Percentiles rank a stretch among this genome's conserved stretches.
Conservation (phyloP, 2,888 invertebrate genomes). For the Mythimna lalbum region DNA sequence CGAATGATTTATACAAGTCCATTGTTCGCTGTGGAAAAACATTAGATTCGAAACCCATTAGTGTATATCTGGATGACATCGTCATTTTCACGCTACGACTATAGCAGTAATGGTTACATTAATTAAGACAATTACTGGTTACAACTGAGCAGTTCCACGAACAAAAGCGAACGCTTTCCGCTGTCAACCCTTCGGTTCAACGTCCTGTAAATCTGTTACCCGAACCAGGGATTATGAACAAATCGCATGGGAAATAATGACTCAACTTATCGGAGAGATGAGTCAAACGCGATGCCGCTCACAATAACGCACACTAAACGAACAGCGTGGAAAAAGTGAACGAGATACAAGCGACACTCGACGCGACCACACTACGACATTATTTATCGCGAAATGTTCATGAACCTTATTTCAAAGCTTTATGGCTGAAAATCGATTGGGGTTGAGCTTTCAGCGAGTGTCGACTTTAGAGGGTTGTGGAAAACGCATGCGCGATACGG, state of each 20-base stretch:
- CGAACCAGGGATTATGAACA: conserved; percentile 32
- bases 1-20: conserved; percentile 40
- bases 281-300: conserved; percentile 31
- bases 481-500: conserved; percentile 79
- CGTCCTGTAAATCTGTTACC: conserved; percentile 21
- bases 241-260: conserved; percentile 36
- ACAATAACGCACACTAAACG: conserved; percentile 59
- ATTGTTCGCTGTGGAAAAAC: conserved; percentile 20
- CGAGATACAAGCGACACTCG: conserved; percentile 52
- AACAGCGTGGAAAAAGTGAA: conserved; percentile 61
- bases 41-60: conserved; percentile 37
- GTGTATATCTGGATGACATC: conserved; percentile 21
- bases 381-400: neutral
- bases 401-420: conserved; percentile 55
- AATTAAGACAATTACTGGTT: neutral
- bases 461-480: conserved; percentile 74
- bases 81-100: neutral
- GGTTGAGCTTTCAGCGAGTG: conserved; percentile 41
- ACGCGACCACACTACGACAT: conserved; percentile 51
- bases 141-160: neutral
- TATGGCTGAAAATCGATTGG: conserved; percentile 60
- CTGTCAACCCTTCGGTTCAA: neutral
- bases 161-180: neutral
- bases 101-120: neutral
- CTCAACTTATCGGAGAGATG: conserved; percentile 51